A percentile compares a stretch with the other conserved stretches of the same genome.
Conservation (phyloP, 2,113 vertebrate genomes). For the Microtus ochrogaster region DNA sequence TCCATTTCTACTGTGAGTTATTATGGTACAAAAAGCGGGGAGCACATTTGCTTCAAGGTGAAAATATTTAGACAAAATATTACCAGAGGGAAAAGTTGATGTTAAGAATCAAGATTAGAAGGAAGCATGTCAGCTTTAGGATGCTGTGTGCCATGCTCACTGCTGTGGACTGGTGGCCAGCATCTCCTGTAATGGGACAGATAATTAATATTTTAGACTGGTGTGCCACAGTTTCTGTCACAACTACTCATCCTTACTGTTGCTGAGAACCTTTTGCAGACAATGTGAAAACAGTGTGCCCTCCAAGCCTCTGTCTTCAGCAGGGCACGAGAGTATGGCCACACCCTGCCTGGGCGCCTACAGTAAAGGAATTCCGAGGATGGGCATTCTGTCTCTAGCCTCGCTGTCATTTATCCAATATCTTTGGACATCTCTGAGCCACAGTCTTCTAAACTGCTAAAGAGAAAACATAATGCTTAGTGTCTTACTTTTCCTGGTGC, state of each 20-base stretch:
- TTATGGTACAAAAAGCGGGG: conserved; percentile 7
- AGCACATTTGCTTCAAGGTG: conserved; percentile 69
- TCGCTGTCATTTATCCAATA: neutral
- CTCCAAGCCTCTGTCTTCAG: neutral
- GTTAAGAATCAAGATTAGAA: conserved; percentile 59
- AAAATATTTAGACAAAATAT: conserved; percentile 72
- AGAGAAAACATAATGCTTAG: neutral
- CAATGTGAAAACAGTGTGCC: neutral
- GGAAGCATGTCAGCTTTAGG: conserved; percentile 23
- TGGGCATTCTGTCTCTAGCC: neutral
- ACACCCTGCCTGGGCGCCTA: neutral
- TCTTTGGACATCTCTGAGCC: neutral
- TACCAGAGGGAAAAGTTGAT: conserved; percentile 60
- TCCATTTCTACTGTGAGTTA: conserved; percentile 65
- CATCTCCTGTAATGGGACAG: neutral
- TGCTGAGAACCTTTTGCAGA: neutral
- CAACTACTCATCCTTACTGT: neutral
- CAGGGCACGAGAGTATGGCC: neutral
- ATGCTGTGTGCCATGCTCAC: conserved; percentile 20
- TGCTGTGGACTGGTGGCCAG: neutral
- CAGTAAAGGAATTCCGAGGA: neutral
- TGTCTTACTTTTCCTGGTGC: neutral
- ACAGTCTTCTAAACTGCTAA: neutral
- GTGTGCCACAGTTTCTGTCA: neutral
- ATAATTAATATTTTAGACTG: conserved; percentile 16